Evolutionary conservation across 2,113 vertebrate species (phyloP), one percentile per base, ranked within the genome.

Genomic region (Cacatua alba): DNA sequence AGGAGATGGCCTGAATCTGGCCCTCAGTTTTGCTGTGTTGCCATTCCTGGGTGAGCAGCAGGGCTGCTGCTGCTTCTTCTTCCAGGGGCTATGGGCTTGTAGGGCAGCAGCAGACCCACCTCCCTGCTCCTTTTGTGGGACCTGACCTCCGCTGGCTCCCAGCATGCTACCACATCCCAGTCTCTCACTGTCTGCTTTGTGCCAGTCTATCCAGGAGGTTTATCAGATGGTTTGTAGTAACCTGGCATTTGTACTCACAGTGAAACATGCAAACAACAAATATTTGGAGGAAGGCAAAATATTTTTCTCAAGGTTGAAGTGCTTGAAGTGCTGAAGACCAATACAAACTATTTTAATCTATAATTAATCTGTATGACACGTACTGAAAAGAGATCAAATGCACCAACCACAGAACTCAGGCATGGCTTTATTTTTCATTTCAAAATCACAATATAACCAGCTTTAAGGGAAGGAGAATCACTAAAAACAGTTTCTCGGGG

Each of bases 341-440:
- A 76, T 91, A 93, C 95, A 95, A 93, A 13, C 14, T 53, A 74
- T 70, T 95, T 97, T 89, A 94, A 94, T 49, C 89, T 76, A n/a
- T 9, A 95, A 57, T 92, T 96, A 82, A 70, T 71, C 48, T 69
- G 20, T 80, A 77, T 77, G 77, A 91, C 39, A 17, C 63, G 43
- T 94, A 51, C 94, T 72, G 63, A 92, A 93, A 93, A 96, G 55
- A 92, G 52, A 71, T 44, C 18, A 91, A 95, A 91, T 62, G 76
- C 63, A 79, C 20, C 46, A 92, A 65, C 57, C 79, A 82, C 48
- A 82, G 9, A 37, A 88, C 79, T 89, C 24, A 28, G 33, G 19
- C 48, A 18, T 43, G n/a, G 29, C 6, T 17, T 59, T 92, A 55
- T 91, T 93, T 63, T 18, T 68, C 39, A 10, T 35, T 74, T 69